A percentile compares a stretch with the other conserved stretches of the same genome.
These are phyloP conservation scores for Catagonus wagneri DNA, from an alignment of 2,113 vertebrate species.

Conservation along the genomic window DNA sequence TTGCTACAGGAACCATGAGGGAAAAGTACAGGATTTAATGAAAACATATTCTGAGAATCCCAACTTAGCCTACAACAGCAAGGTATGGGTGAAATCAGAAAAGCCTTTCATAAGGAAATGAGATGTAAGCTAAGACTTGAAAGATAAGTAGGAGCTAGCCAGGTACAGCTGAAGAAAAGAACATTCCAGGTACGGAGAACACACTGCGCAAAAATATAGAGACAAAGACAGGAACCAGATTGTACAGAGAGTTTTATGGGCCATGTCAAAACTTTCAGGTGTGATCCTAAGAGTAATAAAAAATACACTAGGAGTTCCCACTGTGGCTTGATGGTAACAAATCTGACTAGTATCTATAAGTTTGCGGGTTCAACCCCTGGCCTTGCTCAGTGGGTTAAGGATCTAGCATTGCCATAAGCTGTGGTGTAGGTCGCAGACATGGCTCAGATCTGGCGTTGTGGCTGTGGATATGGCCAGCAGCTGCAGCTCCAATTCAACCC, in stretches of 20 bases:
- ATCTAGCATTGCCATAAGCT: too few relatives aligned
- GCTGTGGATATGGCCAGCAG: too few relatives aligned
- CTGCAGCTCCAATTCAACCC: too few relatives aligned
- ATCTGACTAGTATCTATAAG: too few relatives aligned
- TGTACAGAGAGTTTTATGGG: not conserved
- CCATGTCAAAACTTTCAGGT: not conserved
- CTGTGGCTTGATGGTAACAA: too few relatives aligned
- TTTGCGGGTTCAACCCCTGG: too few relatives aligned
- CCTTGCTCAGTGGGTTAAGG: too few relatives aligned
- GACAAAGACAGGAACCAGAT: not conserved
- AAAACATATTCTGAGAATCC: constrained; percentile 23
- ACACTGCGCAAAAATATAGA: constrained; percentile 4
- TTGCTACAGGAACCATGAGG: not conserved
- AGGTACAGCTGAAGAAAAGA: not conserved
- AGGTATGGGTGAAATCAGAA: not conserved
- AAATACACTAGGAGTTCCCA: not conserved
- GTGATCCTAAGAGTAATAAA: not conserved
- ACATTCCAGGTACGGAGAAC: not conserved
- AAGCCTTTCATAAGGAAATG: constrained; percentile 23
- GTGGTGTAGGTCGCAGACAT: too few relatives aligned
- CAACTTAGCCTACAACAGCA: not conserved
- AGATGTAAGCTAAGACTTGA: constrained; percentile 34
- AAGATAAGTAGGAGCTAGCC: not conserved
- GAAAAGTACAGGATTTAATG: not conserved
- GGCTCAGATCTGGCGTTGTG: too few relatives aligned